Percentiles rank a stretch among this genome's conserved stretches.
phyloP scores from a whole-genome alignment of 1,140 invertebrate genomes.

The Dreissena polymorpha region DNA sequence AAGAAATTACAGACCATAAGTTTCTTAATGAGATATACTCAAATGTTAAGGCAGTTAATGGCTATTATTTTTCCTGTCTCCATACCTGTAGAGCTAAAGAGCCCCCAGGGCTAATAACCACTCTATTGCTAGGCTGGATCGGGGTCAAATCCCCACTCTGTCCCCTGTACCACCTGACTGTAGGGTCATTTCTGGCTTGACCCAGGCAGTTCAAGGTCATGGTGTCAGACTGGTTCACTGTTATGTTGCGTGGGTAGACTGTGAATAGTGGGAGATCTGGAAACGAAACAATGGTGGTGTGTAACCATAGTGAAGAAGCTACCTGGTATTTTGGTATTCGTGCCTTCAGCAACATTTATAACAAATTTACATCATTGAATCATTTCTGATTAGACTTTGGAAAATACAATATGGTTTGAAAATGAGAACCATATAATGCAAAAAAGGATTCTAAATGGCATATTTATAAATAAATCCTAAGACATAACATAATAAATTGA shows the following conservation, averaged over 20 bases:
- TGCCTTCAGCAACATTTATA: too few species aligned
- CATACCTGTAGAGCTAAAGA: slow-evolving; percentile 24
- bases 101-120: slow-evolving; percentile 24
- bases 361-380: too few species aligned
- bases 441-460: too few species aligned
- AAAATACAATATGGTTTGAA: too few species aligned
- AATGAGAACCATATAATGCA: too few species aligned
- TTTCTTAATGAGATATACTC: too few species aligned
- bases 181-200: slow-evolving; percentile 32
- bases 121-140: slow-evolving; percentile 4
- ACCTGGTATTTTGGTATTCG: too few species aligned
- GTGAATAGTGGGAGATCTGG: slow-evolving; percentile 36
- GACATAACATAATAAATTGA: too few species aligned
- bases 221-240: slow-evolving; percentile 35
- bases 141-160: slow-evolving; percentile 7
- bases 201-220: slow-evolving; percentile 40
- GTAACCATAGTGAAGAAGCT: too few species aligned
- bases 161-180: slow-evolving; percentile 32
- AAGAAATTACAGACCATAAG: too few species aligned
- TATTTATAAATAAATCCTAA: too few species aligned
- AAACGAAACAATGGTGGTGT: not conserved
- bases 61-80: not conserved
- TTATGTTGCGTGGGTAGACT: slow-evolving; percentile 15
- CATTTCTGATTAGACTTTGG: too few species aligned
- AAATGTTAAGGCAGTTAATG: not conserved